A percentile compares a stretch with the other conserved stretches of the same genome.
Conservation (phyloP, 2,113 vertebrate species). For the Eonycteris spelaea region DNA sequence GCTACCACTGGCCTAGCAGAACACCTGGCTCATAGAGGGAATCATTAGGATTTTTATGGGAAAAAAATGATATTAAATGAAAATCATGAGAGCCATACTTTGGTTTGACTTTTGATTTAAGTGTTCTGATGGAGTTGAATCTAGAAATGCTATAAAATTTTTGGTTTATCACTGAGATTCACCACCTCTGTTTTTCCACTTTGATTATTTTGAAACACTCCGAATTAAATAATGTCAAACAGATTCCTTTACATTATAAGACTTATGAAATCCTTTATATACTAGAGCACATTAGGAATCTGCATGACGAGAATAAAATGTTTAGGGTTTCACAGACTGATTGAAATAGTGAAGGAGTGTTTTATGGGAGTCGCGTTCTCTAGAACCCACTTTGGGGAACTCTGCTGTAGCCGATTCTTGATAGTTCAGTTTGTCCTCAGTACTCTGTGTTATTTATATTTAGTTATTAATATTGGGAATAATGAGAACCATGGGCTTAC, state of each 20-base stretch:
- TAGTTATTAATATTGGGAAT: not conserved
- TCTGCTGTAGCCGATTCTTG: not conserved
- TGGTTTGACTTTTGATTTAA: not conserved
- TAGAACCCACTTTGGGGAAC: not conserved
- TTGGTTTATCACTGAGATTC: not conserved
- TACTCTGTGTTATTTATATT: not conserved
- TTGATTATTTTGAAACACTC: not conserved
- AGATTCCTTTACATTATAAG: not conserved
- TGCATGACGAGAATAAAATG: not conserved
- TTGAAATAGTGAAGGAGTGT: not conserved
- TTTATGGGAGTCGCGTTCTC: not conserved
- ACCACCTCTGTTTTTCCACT: not conserved
- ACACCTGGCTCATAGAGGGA: not conserved
- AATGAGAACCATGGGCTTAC: not conserved
- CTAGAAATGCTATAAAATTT: not conserved
- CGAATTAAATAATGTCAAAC: not conserved
- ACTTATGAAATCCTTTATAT: not conserved
- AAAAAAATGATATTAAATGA: not conserved
- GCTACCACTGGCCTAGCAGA: not conserved
- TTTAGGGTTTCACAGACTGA: not conserved
- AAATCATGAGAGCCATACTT: not conserved
- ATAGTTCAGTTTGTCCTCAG: not conserved
- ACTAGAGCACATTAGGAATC: not conserved
- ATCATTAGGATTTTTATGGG: not conserved
- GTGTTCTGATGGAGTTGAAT: not conserved